Base-by-base conservation (phyloP, 2,888 invertebrate genomes). In the Spicauda simplicius region DNA sequence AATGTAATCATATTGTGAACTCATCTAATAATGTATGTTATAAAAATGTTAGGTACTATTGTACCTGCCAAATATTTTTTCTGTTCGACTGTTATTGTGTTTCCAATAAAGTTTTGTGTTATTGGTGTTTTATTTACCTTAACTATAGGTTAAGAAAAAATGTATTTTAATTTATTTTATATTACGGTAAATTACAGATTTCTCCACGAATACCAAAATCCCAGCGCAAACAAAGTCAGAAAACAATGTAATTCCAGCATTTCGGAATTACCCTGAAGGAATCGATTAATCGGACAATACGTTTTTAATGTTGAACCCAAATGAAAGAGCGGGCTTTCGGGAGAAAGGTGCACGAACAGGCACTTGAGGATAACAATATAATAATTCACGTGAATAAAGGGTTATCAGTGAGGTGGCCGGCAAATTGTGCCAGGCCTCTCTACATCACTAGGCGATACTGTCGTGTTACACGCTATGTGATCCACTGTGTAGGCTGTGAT, bases 331-430 rank as follows among this genome's bases (percentile, higher is more conserved):
- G 59, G 59, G 58, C 14, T 54, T 66, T 66, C 55, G 65, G 65
- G 33, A 60, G 60, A 66, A 65, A 65, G 65, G 65, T 65, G 66
- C 66, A 66, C 66, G 66, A 66, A 60, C 55, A 50, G 60, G 66
- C 50, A 66, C 60, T 77, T 74, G 71, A 74, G 71, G 73, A 75
- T 81, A 80, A 79, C 78, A 82, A 80, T 81, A 80, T 78, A 82
- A 86, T 86, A 86, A 80, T 79, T 86, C 82, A 84, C 69, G 55
- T 66, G 60, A 84, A 87, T 82, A 87, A 83, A 86, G 86, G 87
- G 87, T 87, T 80, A 78, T 80, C 74, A 77, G 53, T 14, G 58
- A 74, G 74, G 77, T 72, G 79, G 66, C 55, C 55, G 66, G 67
- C 61, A 67, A 67, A 67, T 67, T 67, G 62, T 61, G 16, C 56